Evolutionary conservation across 2,113 vertebrate genomes (phyloP).

Genomic region (Sterrhoptilus dennistouni): DNA sequence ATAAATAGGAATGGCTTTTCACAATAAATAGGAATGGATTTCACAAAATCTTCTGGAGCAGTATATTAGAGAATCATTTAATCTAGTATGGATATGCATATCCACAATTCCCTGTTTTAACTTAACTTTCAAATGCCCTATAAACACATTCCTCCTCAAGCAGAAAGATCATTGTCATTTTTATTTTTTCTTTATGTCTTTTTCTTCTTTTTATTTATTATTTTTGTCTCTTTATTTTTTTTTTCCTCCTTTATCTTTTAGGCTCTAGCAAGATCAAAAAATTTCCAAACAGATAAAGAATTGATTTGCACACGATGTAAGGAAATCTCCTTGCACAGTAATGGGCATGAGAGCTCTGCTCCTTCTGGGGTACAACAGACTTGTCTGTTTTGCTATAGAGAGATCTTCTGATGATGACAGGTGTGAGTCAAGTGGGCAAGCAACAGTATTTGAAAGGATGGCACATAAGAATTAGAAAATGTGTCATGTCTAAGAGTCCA

Average conservation of each 20-base stretch:
- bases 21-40: neutral
- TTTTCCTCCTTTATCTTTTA: neutral
- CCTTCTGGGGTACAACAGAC: neutral
- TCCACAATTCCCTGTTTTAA: neutral
- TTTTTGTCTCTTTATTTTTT: neutral
- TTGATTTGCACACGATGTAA: neutral
- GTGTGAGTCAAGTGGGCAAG: neutral
- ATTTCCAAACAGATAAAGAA: neutral
- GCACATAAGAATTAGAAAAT: neutral
- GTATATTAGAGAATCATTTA: neutral
- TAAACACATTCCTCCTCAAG: neutral
- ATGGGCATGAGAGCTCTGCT: neutral
- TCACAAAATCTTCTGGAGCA: neutral
- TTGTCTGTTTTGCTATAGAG: neutral
- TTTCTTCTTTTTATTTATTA: fast-evolving
- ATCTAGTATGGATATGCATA: neutral
- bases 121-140: neutral
- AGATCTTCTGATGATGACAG: neutral
- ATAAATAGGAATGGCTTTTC: neutral
- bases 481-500: neutral
- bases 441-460: neutral
- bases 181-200: neutral
- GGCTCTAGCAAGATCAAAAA: neutral
- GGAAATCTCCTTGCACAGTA: neutral
- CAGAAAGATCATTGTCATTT: neutral